These are phyloP conservation scores for Dendrolimus kikuchii DNA, from an alignment of 1,140 invertebrate genomes.

Conservation along the genomic window DNA sequence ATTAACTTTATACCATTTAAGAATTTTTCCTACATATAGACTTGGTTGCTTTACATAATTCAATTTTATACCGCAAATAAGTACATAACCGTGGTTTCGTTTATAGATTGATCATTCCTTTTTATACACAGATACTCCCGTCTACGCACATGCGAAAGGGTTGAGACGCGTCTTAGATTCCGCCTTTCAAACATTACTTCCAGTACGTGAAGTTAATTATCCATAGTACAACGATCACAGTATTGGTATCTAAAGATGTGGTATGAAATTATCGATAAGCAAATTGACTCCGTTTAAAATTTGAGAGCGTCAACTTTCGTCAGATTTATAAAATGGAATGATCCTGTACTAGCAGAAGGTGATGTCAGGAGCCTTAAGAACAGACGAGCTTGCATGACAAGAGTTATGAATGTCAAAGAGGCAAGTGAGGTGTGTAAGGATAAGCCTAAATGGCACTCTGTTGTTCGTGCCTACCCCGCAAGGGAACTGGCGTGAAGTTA, in stretches of 20 bases:
- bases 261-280: no score
- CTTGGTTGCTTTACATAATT: conserved; percentile 37
- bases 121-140: conserved; percentile 11
- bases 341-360: no score
- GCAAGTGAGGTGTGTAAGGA: no score
- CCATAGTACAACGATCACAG: conserved; percentile 41
- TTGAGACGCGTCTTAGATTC: conserved; percentile 30
- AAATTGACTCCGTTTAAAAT: no score
- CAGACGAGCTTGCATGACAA: no score
- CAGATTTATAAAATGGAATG: no score
- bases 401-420: no score
- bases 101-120: conserved; percentile 27
- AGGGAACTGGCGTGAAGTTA: no score
- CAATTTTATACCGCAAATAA: conserved; percentile 48
- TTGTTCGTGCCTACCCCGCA: no score
- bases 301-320: no score
- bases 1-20: conserved; percentile 19
- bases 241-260: neutral
- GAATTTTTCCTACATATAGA: conserved; percentile 35
- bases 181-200: conserved; percentile 43
- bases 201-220: conserved; percentile 35
- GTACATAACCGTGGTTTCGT: conserved; percentile 15
- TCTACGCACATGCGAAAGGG: conserved; percentile 20
- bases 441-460: no score
- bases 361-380: no score